Conservation (phyloP, 2,113 vertebrate species). For the Nannobrachium achirus region DNA sequence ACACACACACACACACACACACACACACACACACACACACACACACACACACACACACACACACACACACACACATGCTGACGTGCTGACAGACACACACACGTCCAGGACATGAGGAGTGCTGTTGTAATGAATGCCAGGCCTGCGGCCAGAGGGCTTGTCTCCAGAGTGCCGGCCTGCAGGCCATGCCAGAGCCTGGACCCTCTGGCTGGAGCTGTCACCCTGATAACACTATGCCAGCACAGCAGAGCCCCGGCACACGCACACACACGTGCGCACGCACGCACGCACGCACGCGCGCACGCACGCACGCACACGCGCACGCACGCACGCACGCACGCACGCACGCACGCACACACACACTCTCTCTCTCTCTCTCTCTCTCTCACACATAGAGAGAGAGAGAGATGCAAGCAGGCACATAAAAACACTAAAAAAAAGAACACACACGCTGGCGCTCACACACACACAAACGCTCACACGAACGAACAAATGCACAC, state of each 20-base stretch:
- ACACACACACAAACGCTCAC: background rate
- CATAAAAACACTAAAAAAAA: too few species aligned
- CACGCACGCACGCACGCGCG: slow-evolving; percentile 26
- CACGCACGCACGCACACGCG: background rate
- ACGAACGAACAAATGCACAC: background rate
- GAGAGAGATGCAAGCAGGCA: too few species aligned
- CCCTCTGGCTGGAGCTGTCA: slow-evolving; percentile 67
- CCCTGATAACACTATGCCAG: slow-evolving; percentile 60
- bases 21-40: slow-evolving; percentile 12
- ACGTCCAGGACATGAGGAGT: slow-evolving; percentile 31
- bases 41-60: slow-evolving; percentile 3
- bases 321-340: background rate
- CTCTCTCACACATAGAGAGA: too few species aligned
- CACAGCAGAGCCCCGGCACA: slow-evolving; percentile 44
- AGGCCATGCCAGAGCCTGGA: slow-evolving; percentile 52
- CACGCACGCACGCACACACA: too few species aligned
- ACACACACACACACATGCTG: slow-evolving; percentile 4
- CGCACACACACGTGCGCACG: slow-evolving; percentile 11
- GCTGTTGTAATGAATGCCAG: slow-evolving; percentile 68
- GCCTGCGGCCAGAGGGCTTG: slow-evolving; percentile 64
- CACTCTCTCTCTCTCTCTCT: too few species aligned
- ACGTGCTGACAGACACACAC: slow-evolving; percentile 6
- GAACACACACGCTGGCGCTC: slow-evolving; percentile 27
- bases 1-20: background rate
- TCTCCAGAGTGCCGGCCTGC: slow-evolving; percentile 52